These are phyloP conservation scores for Leptopilina clavipes DNA, from an alignment of 1,140 invertebrate species.

Conservation along the genomic window DNA sequence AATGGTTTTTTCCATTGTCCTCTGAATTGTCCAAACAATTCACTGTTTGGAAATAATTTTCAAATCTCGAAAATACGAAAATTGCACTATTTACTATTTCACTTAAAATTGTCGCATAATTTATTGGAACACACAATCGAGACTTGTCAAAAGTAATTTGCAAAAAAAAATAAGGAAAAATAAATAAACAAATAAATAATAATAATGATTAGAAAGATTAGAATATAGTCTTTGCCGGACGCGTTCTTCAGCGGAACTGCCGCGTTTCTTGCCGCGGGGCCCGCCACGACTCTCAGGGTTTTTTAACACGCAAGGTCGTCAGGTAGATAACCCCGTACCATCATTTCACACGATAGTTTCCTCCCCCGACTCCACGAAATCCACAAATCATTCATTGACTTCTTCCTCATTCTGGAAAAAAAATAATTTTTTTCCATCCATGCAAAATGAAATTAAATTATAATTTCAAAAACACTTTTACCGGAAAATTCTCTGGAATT, in stretches of 20 bases:
- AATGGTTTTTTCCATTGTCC: constrained; percentile 46
- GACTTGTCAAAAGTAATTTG: not conserved
- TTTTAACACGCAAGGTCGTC: constrained; percentile 64
- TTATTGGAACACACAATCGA: not conserved
- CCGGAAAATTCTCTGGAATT: no score
- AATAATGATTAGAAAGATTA: constrained; percentile 50
- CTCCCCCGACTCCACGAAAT: not conserved
- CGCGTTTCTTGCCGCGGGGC: constrained; percentile 53
- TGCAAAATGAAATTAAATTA: no score
- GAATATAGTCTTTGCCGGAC: constrained; percentile 57
- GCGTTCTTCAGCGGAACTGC: constrained; percentile 62
- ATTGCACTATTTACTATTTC: not conserved
- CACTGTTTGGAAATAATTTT: not conserved
- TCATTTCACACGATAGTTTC: constrained; percentile 48
- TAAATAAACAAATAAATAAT: constrained; percentile 20
- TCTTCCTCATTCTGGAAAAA: constrained; percentile 11
- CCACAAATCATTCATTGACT: constrained; percentile 26
- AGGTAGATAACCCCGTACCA: constrained; percentile 64
- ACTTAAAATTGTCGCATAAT: not conserved
- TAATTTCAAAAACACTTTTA: no score
- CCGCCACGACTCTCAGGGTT: constrained; percentile 51
- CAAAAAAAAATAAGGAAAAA: no score
- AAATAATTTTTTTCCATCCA: not conserved
- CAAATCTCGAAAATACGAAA: not conserved
- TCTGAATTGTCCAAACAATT: no score